phyloP scores from a whole-genome alignment of 2,113 vertebrate species.

The Pyrgilauda ruficollis region DNA sequence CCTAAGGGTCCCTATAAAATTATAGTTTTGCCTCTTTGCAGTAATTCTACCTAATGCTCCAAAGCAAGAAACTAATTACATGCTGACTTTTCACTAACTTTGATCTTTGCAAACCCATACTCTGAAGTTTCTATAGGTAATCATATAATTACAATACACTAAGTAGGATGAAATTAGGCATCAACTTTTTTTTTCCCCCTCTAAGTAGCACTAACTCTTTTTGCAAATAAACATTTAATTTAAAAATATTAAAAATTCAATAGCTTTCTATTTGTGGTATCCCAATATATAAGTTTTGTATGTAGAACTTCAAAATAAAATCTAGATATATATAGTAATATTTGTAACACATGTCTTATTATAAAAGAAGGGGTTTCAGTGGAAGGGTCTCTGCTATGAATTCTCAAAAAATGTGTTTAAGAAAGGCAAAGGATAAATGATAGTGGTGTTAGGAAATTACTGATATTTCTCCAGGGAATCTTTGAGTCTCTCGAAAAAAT shows the following conservation, averaged over 20 bases:
- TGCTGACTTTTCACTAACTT: slow-evolving; percentile 85
- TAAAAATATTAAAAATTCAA: slow-evolving; percentile 60
- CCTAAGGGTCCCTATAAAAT: slow-evolving; percentile 85
- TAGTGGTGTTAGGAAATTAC: slow-evolving; percentile 71
- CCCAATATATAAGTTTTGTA: slow-evolving; percentile 1
- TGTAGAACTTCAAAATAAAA: slow-evolving; percentile 66
- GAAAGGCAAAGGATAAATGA: slow-evolving; percentile 67
- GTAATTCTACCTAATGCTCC: slow-evolving; percentile 86
- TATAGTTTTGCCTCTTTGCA: slow-evolving; percentile 82
- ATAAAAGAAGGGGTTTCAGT: slow-evolving; percentile 46
- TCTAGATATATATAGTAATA: slow-evolving; percentile 59
- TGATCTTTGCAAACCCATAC: slow-evolving; percentile 78
- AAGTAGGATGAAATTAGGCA: slow-evolving; percentile 79
- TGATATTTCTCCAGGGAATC: slow-evolving; percentile 74
- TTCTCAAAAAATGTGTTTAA: slow-evolving; percentile 68
- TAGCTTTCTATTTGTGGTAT: neutral
- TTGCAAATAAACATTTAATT: slow-evolving; percentile 57
- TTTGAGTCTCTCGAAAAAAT: slow-evolving; percentile 59
- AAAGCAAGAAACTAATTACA: slow-evolving; percentile 87
- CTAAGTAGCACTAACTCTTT: slow-evolving; percentile 70
- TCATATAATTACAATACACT: slow-evolving; percentile 79
- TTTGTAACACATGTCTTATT: slow-evolving; percentile 69
- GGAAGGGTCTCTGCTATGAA: slow-evolving; percentile 55
- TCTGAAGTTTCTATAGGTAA: slow-evolving; percentile 82
- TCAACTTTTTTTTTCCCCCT: slow-evolving; percentile 48